These are phyloP conservation scores for Porites lobata DNA, from an alignment of 92 coral and sea anemone species.

Conservation along the genomic window DNA sequence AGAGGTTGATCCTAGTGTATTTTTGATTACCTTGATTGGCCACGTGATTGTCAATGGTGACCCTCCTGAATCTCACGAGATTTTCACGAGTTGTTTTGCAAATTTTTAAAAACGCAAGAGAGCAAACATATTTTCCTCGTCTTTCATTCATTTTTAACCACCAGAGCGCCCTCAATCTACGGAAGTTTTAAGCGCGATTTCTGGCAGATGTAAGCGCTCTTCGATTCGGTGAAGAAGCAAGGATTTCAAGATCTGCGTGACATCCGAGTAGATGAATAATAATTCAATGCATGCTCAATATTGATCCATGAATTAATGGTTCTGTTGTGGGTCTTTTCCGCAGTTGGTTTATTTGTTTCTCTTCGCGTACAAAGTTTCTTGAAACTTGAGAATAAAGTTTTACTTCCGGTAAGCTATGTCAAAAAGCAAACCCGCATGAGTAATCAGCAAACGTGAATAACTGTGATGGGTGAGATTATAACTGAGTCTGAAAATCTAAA, in stretches of 20 bases:
- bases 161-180: background rate
- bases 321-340: background rate
- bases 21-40: too few relatives aligned
- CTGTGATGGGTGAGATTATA: too few relatives aligned
- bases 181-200: background rate
- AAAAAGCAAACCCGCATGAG: too few relatives aligned
- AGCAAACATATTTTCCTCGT: background rate
- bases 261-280: background rate
- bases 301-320: background rate
- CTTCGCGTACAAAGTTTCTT: background rate
- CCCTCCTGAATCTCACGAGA: background rate
- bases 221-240: background rate
- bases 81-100: constrained; percentile 1
- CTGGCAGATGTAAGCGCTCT: background rate
- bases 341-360: background rate
- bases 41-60: background rate
- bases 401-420: constrained; percentile 28
- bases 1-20: too few relatives aligned
- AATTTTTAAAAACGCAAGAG: background rate
- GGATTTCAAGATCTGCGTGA: background rate
- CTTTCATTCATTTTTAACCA: background rate
- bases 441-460: too few relatives aligned
- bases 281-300: background rate
- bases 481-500: too few relatives aligned
- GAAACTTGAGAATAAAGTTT: background rate